Conservation (phyloP, 2,888 invertebrate species). For the Chrysolina haemoptera region DNA sequence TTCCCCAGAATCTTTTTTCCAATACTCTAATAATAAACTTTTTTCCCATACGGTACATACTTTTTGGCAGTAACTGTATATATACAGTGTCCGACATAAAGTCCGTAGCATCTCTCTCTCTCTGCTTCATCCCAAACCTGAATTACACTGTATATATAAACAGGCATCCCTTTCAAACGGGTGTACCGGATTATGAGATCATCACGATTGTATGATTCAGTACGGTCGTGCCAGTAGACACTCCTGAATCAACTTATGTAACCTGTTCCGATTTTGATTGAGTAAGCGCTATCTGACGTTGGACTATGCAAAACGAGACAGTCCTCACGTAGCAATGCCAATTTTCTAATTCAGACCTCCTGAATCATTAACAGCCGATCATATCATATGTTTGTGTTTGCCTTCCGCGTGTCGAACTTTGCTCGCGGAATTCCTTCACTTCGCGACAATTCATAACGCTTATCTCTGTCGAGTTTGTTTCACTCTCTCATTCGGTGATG, state of each 20-base stretch:
- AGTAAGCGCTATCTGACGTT: constrained; percentile 26
- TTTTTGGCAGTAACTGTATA: too few relatives aligned
- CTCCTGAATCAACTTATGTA: constrained; percentile 7
- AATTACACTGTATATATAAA: too few relatives aligned
- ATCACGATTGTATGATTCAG: too few relatives aligned
- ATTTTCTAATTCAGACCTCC: constrained; percentile 58
- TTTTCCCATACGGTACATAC: too few relatives aligned
- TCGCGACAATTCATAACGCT: constrained; percentile 11
- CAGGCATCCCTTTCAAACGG: too few relatives aligned
- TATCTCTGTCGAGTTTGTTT: constrained; percentile 14
- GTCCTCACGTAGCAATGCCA: constrained; percentile 58
- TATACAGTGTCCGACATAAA: too few relatives aligned
- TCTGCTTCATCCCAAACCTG: too few relatives aligned
- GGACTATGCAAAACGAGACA: constrained; percentile 50
- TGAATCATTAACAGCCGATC: constrained; percentile 52
- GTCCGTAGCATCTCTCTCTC: too few relatives aligned
- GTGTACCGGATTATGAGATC: too few relatives aligned
- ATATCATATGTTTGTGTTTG: constrained; percentile 27
- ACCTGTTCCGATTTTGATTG: constrained; percentile 17
- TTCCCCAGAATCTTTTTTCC: too few relatives aligned
- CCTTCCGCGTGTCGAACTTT: constrained; percentile 37
- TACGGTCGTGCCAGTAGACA: neutral
- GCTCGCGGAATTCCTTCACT: constrained; percentile 41
- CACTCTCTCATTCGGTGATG: constrained; percentile 16
- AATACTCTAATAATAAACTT: too few relatives aligned